Evolutionary conservation across 2,797 vertebrate genomes (phyloP).

Genomic region (Chiloscyllium punctatum): DNA sequence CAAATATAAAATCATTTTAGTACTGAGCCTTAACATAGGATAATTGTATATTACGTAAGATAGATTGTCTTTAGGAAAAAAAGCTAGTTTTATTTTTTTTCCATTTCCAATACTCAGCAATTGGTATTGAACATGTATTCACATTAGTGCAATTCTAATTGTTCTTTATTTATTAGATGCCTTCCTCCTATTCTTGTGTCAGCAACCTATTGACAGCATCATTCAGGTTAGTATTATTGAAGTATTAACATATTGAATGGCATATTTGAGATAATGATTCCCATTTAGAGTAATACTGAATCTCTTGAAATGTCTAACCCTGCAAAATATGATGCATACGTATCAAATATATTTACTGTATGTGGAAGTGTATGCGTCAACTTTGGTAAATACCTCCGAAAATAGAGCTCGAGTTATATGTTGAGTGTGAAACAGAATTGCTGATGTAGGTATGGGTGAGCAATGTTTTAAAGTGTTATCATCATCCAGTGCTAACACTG

Average conservation of each 20-base stretch:
- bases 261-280: neutral
- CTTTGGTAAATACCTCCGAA: neutral
- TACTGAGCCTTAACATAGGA: neutral
- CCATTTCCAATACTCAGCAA: neutral
- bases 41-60: neutral
- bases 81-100: neutral
- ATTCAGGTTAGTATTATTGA: neutral
- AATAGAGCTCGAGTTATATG: neutral
- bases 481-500: neutral
- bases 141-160: neutral
- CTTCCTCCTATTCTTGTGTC: neutral
- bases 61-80: neutral
- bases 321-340: neutral
- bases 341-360: neutral
- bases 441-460: neutral
- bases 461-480: neutral
- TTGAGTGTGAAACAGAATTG: neutral
- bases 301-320: neutral
- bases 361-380: neutral
- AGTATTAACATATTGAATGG: neutral
- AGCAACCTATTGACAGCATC: neutral
- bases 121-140: neutral
- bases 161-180: neutral
- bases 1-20: neutral
- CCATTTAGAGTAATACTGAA: neutral